Percentiles rank a stretch among this genome's conserved stretches.
These are phyloP conservation scores for Drosophila mettleri DNA, from an alignment of 2,888 invertebrate species.

Conservation along the genomic window DNA sequence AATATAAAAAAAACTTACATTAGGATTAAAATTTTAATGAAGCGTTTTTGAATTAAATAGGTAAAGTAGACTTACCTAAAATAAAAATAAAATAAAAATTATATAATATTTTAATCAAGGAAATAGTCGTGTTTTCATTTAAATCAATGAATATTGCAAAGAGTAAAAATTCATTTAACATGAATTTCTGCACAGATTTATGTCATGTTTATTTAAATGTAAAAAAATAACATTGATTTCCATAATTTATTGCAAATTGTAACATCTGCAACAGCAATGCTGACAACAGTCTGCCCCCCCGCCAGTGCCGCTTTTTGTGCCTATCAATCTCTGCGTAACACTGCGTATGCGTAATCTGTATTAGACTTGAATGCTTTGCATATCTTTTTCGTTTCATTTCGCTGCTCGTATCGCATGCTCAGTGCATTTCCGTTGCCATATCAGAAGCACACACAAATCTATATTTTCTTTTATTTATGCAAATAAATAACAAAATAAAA, in stretches of 20 bases:
- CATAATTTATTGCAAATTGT: conserved; percentile 19
- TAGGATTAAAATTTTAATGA: no score
- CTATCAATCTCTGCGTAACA: conserved; percentile 17
- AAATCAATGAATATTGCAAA: not conserved
- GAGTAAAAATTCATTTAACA: not conserved
- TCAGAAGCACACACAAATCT: conserved; percentile 19
- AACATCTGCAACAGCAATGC: conserved; percentile 33
- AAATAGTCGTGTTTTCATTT: no score
- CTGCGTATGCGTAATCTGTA: conserved; percentile 46
- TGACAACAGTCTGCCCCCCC: not conserved
- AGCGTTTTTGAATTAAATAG: no score
- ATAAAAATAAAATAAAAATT: no score
- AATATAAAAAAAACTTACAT: no score
- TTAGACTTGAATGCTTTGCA: conserved; percentile 27
- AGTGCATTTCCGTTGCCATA: conserved; percentile 39
- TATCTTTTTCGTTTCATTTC: conserved; percentile 16
- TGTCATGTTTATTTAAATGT: not conserved
- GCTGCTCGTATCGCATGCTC: conserved; percentile 7
- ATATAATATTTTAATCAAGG: no score
- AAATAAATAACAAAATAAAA: conserved; percentile 35
- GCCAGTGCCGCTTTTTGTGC: not conserved
- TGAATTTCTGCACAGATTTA: not conserved
- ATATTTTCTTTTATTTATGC: conserved; percentile 30
- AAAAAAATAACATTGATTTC: conserved; percentile 1
- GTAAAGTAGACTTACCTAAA: no score